Conservation (phyloP, 2,888 invertebrate species). For the Diogma glabrata region DNA sequence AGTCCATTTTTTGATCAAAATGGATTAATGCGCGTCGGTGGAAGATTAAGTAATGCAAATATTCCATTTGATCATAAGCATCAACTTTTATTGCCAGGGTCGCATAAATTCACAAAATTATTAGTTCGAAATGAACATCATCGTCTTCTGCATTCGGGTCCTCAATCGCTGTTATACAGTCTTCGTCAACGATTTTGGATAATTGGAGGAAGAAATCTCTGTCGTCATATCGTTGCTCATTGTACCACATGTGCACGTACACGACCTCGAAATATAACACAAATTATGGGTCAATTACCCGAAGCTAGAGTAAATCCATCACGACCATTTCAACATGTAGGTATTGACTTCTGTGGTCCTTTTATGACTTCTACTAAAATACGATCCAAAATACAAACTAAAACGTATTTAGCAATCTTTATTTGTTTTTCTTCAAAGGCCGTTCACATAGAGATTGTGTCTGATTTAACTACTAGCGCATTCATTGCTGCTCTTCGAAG, state of each 20-base stretch:
- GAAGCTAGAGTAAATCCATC: constrained; percentile 13
- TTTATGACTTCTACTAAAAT: constrained; percentile 9
- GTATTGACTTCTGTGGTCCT: constrained; percentile 17
- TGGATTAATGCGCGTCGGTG: neutral
- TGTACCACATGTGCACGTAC: constrained; percentile 17
- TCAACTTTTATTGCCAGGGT: neutral
- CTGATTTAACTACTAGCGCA: constrained; percentile 15
- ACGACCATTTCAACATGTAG: constrained; percentile 13
- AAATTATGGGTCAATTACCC: constrained; percentile 18
- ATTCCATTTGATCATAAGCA: neutral
- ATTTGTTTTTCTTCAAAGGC: constrained; percentile 18
- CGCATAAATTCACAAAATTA: neutral
- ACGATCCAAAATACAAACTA: constrained; percentile 13
- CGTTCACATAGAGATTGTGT: constrained; percentile 19
- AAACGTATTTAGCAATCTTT: constrained; percentile 18
- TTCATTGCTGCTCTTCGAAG: constrained; percentile 18
- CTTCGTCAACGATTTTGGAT: constrained; percentile 16
- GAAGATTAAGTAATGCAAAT: constrained; percentile 10
- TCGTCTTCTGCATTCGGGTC: neutral
- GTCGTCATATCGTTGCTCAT: constrained; percentile 13
- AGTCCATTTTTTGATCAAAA: constrained; percentile 1
- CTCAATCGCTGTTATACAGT: constrained; percentile 14
- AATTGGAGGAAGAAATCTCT: constrained; percentile 13
- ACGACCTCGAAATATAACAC: constrained; percentile 13
- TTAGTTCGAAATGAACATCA: neutral